A percentile compares a stretch with the other conserved stretches of the same genome.
Evolutionary conservation across 1,140 invertebrate genomes (phyloP).

Genomic region (Pseudomyrmex sp.): DNA sequence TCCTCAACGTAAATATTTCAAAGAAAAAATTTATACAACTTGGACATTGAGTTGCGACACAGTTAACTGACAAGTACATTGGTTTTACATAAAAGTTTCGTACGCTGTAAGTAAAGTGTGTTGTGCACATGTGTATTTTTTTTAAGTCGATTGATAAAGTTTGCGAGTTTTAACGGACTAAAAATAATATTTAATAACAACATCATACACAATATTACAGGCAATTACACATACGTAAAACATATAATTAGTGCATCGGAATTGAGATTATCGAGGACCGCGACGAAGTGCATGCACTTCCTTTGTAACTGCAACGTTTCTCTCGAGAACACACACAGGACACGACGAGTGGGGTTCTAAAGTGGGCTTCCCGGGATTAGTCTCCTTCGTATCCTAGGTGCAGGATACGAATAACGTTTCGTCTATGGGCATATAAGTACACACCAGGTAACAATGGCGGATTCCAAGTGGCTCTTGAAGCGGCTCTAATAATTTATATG

Average conservation of each 20-base stretch:
- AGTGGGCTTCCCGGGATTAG: conserved; percentile 69
- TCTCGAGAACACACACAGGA: conserved; percentile 34
- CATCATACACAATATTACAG: not conserved
- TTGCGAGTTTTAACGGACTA: not conserved
- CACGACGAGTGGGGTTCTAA: conserved; percentile 46
- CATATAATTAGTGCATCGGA: conserved; percentile 41
- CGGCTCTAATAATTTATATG: conserved; percentile 82
- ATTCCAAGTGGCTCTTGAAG: conserved; percentile 79
- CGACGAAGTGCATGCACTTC: not conserved
- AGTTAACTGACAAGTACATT: conserved; percentile 5
- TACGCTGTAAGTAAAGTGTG: not conserved
- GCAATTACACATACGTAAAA: conserved; percentile 33
- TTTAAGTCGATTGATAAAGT: conserved; percentile 51
- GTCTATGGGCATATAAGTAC: conserved; percentile 68
- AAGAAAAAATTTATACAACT: too few species aligned
- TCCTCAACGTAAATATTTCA: too few species aligned
- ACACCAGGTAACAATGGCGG: conserved; percentile 77
- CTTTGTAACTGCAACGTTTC: conserved; percentile 22
- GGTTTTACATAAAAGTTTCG: conserved; percentile 15
- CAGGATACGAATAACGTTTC: conserved; percentile 63
- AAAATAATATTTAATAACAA: too few species aligned
- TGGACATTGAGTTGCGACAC: not conserved
- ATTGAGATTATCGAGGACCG: conserved; percentile 14
- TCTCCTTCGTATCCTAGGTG: conserved; percentile 67
- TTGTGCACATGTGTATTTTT: conserved; percentile 38